Conservation (phyloP, 2,888 invertebrate genomes). For the Xanthia icteritia region DNA sequence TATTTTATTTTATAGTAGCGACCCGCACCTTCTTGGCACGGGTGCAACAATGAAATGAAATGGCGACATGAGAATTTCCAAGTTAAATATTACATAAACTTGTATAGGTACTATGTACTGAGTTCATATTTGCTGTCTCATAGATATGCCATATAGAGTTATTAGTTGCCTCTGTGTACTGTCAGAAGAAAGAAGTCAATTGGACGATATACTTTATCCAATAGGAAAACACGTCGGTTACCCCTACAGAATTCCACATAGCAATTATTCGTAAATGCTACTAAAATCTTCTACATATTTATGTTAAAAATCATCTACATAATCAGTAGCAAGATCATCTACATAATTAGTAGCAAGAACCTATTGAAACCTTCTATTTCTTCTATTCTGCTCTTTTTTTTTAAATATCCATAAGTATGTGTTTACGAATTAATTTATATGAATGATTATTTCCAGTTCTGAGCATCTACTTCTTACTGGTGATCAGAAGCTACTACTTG, state of each 20-base stretch:
- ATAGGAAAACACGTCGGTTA: not conserved
- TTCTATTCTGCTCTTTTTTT: not conserved
- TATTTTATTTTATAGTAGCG: slow-evolving; percentile 1
- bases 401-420: not conserved
- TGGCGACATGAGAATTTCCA: not conserved
- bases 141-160: too few species aligned
- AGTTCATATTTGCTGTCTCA: too few species aligned
- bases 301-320: too few species aligned
- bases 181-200: not conserved
- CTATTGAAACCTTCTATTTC: not conserved
- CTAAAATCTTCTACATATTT: not conserved
- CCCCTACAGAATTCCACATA: not conserved
- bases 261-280: slow-evolving; percentile 1
- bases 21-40: too few species aligned
- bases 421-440: not conserved
- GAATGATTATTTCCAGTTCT: slow-evolving; percentile 60
- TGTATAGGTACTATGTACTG: not conserved
- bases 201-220: not conserved
- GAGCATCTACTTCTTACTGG: slow-evolving; percentile 63
- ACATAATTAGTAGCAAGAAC: not conserved
- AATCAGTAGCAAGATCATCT: too few species aligned
- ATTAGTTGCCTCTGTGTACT: not conserved
- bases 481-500: slow-evolving; percentile 67
- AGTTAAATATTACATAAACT: not conserved
- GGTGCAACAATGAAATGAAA: not conserved